Evolutionary conservation across 1,140 invertebrate species (phyloP), one percentile per base, ranked within the genome.

Genomic region (Chlorops oryzae): DNA sequence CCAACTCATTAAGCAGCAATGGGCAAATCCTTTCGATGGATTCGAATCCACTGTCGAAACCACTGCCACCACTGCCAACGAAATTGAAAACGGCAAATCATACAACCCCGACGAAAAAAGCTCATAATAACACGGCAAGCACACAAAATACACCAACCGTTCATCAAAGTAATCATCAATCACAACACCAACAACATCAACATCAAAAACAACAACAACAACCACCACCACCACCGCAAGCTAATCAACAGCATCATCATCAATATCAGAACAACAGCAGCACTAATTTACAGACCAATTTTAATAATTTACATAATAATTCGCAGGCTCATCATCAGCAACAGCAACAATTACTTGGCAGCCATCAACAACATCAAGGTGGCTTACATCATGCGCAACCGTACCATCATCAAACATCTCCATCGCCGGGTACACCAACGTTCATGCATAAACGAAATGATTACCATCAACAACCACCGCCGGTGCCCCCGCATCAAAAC

Each of bases 341-440:
- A 34, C 28, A 34, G 9, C 28, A 10, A 9, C 28, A 34, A n/a
- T n/a, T n/a, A n/a, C 34, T 53, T 1, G 46, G 39, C 17, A 44
- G 46, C 2, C 47, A 49, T 49, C 45, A 47, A 10, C 25, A 63
- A 35, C 63, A 65, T 39, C 63, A 65, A 38, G 54, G 59, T 3
- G 65, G 65, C 9, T 47, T 69, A 49, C 65, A 69, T 40, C 65
- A 69, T 46, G 65, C 65, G 22, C 66, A 69, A 50, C 66, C 67
- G 3, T 70, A 70, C 45, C 63, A 66, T 47, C 50, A 68, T 12
- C 66, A 63, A 12, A 60, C 56, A 5, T 62, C 63, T 18, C 59
- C 63, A 22, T 39, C 49, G 13, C 40, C 56, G 9, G 24, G 32
- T 21, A 51, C 56, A 3, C 56, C 56, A 9, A 70, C 64, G 0